Conservation (phyloP, 2,797 vertebrate species). For the Holocentrus rufus region DNA sequence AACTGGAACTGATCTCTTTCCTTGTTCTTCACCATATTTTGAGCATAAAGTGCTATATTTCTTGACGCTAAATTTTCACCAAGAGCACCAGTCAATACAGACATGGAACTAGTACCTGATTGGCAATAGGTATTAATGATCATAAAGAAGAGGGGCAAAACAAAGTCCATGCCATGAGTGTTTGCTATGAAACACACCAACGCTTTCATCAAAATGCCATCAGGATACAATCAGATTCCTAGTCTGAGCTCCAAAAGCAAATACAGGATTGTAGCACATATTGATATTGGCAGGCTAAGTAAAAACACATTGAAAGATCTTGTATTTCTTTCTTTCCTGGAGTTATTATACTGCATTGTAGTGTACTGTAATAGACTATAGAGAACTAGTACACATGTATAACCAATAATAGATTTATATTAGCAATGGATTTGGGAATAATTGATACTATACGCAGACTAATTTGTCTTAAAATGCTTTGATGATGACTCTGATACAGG, state of each 20-base stretch:
- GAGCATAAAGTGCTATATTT: background rate
- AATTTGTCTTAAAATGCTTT: background rate
- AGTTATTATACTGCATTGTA: background rate
- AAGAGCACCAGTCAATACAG: no score
- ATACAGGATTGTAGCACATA: background rate
- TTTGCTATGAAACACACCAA: background rate
- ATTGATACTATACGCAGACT: no score
- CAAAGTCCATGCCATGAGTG: background rate
- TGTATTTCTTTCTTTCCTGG: background rate
- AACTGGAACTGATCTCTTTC: background rate
- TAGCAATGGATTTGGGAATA: no score
- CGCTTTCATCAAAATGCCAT: slow-evolving; percentile 4
- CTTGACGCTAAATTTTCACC: background rate
- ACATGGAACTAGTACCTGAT: no score
- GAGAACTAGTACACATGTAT: background rate
- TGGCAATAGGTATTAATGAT: no score
- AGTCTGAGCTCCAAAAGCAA: background rate
- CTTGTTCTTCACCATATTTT: slow-evolving; percentile 3
- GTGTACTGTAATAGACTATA: background rate
- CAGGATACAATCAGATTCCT: background rate
- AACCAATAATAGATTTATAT: background rate
- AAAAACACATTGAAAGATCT: slow-evolving; percentile 27
- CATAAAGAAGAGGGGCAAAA: background rate
- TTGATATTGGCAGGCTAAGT: slow-evolving; percentile 5
- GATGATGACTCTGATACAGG: background rate